phyloP scores from a whole-genome alignment of 2,888 invertebrate species.

The Nomada fabriciana region DNA sequence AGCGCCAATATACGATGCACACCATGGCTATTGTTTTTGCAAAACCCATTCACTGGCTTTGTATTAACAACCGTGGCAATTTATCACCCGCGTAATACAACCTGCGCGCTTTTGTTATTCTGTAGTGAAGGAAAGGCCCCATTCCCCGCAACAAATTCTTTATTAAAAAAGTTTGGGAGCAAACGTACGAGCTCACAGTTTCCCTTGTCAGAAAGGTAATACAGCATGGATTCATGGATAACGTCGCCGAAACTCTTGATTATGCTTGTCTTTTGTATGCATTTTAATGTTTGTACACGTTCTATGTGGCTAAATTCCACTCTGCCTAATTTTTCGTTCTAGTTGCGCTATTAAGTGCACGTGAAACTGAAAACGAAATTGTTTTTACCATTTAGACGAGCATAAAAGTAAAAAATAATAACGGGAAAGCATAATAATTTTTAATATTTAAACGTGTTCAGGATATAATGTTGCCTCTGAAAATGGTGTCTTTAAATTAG shows the following conservation, averaged over 20 bases:
- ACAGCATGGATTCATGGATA: conserved; percentile 50
- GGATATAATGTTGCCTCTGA: background rate
- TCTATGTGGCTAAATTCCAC: conserved; percentile 28
- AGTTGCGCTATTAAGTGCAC: background rate
- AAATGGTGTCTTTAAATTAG: background rate
- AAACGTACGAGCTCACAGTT: conserved; percentile 50
- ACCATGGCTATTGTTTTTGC: conserved; percentile 28
- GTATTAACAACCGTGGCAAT: conserved; percentile 39
- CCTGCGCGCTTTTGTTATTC: conserved; percentile 50
- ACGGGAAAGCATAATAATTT: background rate
- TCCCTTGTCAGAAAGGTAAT: conserved; percentile 44
- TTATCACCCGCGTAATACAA: conserved; percentile 57
- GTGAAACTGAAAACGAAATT: conserved; percentile 12
- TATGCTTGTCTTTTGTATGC: conserved; percentile 46
- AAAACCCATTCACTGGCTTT: conserved; percentile 44
- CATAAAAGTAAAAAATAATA: background rate
- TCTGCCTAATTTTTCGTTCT: conserved; percentile 1
- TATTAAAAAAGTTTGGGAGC: conserved; percentile 62
- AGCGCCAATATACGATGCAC: conserved; percentile 34
- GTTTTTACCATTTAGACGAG: background rate
- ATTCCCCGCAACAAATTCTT: conserved; percentile 61
- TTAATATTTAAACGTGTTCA: background rate
- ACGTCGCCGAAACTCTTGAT: conserved; percentile 47
- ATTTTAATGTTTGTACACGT: conserved; percentile 51
- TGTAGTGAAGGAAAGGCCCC: conserved; percentile 42